phyloP scores from a whole-genome alignment of 2,888 invertebrate genomes.

The Luperina nickerlii region DNA sequence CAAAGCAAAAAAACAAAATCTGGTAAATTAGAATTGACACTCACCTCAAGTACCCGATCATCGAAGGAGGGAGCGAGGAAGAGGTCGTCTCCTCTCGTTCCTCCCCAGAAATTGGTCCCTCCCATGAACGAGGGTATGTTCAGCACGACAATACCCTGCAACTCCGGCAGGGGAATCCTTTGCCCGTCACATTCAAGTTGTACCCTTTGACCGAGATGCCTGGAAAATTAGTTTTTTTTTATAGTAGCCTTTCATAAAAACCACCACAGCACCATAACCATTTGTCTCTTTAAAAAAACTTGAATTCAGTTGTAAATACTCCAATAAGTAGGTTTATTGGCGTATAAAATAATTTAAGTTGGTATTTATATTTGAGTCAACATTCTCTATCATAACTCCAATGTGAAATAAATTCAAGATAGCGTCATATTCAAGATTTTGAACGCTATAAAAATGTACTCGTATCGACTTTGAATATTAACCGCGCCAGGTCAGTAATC shows the following conservation, averaged over 20 bases:
- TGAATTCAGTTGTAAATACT: not conserved
- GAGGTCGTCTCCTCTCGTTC: slow-evolving; percentile 96
- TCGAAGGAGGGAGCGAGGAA: slow-evolving; percentile 98
- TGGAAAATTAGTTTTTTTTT: slow-evolving; percentile 55
- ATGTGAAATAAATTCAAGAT: not conserved
- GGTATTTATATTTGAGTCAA: too few relatives aligned
- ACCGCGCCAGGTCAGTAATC: not conserved
- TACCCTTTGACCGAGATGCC: slow-evolving; percentile 98
- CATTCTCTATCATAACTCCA: too few relatives aligned
- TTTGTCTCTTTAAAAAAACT: not conserved
- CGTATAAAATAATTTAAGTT: too few relatives aligned
- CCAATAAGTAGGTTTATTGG: too few relatives aligned
- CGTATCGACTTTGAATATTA: not conserved
- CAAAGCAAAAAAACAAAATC: not conserved
- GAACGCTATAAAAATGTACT: not conserved
- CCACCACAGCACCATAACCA: too few relatives aligned
- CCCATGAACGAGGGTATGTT: slow-evolving; percentile 99
- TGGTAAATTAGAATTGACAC: slow-evolving; percentile 8
- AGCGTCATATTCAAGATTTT: not conserved
- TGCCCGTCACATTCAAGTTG: slow-evolving; percentile 99
- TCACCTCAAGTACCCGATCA: slow-evolving; percentile 98
- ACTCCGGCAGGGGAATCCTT: slow-evolving; percentile 97
- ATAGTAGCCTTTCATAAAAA: too few relatives aligned
- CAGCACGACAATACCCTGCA: slow-evolving; percentile 98
- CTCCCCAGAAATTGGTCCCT: slow-evolving; percentile 99